phyloP scores from a whole-genome alignment of 2,888 invertebrate genomes.

The Scaptomyza caliginosa region DNA sequence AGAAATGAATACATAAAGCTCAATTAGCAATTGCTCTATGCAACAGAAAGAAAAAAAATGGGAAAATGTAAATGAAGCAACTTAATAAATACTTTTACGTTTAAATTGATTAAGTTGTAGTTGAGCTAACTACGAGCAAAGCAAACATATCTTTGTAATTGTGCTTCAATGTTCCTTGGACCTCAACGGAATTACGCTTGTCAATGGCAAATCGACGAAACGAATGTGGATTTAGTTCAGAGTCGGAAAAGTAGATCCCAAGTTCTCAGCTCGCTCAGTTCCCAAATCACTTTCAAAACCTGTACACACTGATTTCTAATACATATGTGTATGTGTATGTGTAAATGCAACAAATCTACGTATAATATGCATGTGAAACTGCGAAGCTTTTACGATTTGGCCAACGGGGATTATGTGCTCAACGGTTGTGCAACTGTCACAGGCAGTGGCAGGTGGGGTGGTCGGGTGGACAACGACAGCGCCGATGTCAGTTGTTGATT shows the following conservation, averaged over 20 bases:
- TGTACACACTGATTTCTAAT: constrained; percentile 60
- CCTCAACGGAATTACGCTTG: constrained; percentile 59
- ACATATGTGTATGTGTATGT: constrained; percentile 5
- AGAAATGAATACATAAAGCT: constrained; percentile 45
- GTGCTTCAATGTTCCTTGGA: constrained; percentile 49
- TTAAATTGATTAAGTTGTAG: background rate
- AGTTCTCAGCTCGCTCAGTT: constrained; percentile 1
- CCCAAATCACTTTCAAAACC: constrained; percentile 66
- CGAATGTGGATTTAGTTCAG: constrained; percentile 40
- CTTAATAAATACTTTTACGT: background rate
- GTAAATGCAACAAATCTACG: constrained; percentile 74
- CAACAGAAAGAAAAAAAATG: background rate
- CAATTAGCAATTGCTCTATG: constrained; percentile 35
- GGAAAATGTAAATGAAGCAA: no score
- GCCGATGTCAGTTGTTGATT: constrained; percentile 74
- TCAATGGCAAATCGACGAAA: constrained; percentile 52
- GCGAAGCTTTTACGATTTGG: constrained; percentile 68
- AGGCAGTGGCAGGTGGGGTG: background rate
- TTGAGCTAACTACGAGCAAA: background rate
- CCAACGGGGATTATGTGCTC: constrained; percentile 71
- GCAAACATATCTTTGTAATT: no score
- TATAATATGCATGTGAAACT: constrained; percentile 74
- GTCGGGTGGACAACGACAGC: constrained; percentile 32
- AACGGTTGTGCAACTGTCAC: constrained; percentile 56
- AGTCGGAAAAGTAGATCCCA: constrained; percentile 18